Percentiles rank a stretch among this genome's conserved stretches.
Conservation (phyloP, 2,888 invertebrate genomes). For the Chloroclystis v-ata region DNA sequence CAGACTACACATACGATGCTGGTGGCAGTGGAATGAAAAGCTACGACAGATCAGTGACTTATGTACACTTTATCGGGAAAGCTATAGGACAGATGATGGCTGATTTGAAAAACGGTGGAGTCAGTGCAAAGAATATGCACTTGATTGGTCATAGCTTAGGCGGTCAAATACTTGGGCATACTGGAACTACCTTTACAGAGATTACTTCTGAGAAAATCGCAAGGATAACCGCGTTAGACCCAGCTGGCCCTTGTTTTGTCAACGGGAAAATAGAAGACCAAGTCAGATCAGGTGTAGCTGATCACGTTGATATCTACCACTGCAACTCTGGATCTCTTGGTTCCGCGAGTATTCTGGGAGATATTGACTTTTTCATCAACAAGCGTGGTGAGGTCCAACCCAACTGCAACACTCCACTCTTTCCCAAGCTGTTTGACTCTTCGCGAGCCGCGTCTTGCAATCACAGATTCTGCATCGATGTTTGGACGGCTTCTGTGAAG, state of each 20-base stretch:
- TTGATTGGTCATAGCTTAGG: conserved; percentile 68
- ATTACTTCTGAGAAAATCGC: conserved; percentile 49
- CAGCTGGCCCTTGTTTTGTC: conserved; percentile 68
- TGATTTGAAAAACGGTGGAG: conserved; percentile 43
- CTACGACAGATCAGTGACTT: conserved; percentile 61
- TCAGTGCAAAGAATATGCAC: conserved; percentile 56
- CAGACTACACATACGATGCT: conserved; percentile 58
- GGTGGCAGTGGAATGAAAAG: conserved; percentile 51
- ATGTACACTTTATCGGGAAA: conserved; percentile 63
- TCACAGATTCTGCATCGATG: conserved; percentile 57
- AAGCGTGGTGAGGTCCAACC: conserved; percentile 78
- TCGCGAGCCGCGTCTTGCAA: conserved; percentile 62
- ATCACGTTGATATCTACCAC: conserved; percentile 79
- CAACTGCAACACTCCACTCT: conserved; percentile 61
- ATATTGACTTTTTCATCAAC: conserved; percentile 79
- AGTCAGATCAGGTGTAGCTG: conserved; percentile 74
- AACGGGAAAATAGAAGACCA: conserved; percentile 60
- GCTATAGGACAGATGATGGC: conserved; percentile 54
- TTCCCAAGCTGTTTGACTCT: conserved; percentile 59
- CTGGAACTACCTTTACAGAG: conserved; percentile 50
- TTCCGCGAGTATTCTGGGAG: conserved; percentile 69
- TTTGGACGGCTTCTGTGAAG: conserved; percentile 58
- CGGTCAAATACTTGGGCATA: conserved; percentile 58
- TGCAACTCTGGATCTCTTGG: conserved; percentile 78
- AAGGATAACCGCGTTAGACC: conserved; percentile 63